Percentiles rank a stretch among this genome's conserved stretches.
These are phyloP conservation scores for silkworm (Bombyx mori) DNA, from an alignment of 1,140 invertebrate species.

Conservation along the genomic window DNA sequence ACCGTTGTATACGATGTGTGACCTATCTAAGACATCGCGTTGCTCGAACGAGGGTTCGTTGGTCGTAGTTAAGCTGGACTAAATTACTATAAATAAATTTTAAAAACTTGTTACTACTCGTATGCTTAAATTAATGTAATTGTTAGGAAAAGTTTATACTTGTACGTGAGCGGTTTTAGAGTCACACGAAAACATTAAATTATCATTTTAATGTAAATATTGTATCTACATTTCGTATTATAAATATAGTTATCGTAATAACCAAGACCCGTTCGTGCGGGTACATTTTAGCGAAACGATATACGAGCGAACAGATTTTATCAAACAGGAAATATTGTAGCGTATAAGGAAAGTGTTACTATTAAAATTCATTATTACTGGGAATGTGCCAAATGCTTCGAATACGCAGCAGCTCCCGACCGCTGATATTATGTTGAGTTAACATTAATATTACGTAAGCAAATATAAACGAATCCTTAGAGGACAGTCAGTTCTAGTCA, in stretches of 20 bases:
- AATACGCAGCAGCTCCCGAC: conserved; percentile 35
- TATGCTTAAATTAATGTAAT: conserved; percentile 62
- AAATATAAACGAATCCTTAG: conserved; percentile 53
- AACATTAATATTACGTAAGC: conserved; percentile 41
- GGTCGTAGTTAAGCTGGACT: conserved; percentile 52
- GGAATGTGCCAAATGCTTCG: conserved; percentile 65
- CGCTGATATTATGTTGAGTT: conserved; percentile 46
- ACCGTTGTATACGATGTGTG: conserved; percentile 68
- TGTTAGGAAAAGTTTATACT: conserved; percentile 65
- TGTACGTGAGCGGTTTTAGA: conserved; percentile 56
- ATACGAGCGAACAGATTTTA: conserved; percentile 22
- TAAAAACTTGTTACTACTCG: conserved; percentile 60
- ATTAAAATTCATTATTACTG: conserved; percentile 40
- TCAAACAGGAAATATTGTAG: conserved; percentile 23
- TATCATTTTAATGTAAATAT: conserved; percentile 52
- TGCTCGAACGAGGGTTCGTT: conserved; percentile 37
- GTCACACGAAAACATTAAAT: conserved; percentile 43
- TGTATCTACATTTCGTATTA: conserved; percentile 39
- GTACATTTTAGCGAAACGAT: conserved; percentile 29
- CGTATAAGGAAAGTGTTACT: conserved; percentile 25
- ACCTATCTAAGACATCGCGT: conserved; percentile 54
- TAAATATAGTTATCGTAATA: conserved; percentile 1
- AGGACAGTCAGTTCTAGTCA: conserved; percentile 55
- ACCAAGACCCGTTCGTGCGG: conserved; percentile 9
- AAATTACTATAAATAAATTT: conserved; percentile 62